A percentile compares a stretch with the other conserved stretches of the same genome.
Evolutionary conservation across 1,140 invertebrate genomes (phyloP).

Genomic region (Leucophenga varia): DNA sequence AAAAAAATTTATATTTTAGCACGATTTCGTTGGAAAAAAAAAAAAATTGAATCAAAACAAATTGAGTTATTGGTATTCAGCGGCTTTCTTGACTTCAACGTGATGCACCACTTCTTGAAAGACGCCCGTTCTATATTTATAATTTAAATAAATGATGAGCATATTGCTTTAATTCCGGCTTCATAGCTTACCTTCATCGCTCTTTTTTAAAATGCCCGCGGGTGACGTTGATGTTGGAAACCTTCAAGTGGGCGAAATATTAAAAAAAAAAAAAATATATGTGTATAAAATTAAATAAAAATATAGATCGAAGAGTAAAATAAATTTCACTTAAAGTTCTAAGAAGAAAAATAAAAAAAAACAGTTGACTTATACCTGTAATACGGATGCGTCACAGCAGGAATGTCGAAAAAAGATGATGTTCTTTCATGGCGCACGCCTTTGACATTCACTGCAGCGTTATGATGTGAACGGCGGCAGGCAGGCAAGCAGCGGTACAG

Average conservation of each 20-base stretch:
- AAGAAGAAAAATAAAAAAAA: background rate
- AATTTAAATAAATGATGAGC: constrained; percentile 51
- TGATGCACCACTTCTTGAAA: no score
- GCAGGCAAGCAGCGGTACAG: no score
- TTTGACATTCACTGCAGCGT: constrained; percentile 51
- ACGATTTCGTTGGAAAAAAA: constrained; percentile 30
- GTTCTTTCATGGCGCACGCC: constrained; percentile 55
- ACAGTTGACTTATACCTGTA: no score
- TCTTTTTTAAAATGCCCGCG: constrained; percentile 52
- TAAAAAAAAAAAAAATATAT: constrained; percentile 24
- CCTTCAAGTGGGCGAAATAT: constrained; percentile 29
- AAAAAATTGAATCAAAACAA: constrained; percentile 22
- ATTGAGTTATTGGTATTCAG: constrained; percentile 40
- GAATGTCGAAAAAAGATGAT: constrained; percentile 56
- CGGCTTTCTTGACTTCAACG: no score
- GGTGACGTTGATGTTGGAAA: constrained; percentile 50
- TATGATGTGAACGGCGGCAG: constrained; percentile 4
- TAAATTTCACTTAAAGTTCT: background rate
- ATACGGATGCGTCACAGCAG: constrained; percentile 55
- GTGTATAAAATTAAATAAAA: no score
- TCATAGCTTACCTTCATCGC: constrained; percentile 51
- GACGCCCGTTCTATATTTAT: constrained; percentile 9
- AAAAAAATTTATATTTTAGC: no score
- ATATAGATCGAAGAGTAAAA: constrained; percentile 3
- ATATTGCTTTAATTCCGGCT: constrained; percentile 34